Evolutionary conservation across 2,888 invertebrate genomes (phyloP), one percentile per base, ranked within the genome.

Genomic region (Aspidiotus rigidus): DNA sequence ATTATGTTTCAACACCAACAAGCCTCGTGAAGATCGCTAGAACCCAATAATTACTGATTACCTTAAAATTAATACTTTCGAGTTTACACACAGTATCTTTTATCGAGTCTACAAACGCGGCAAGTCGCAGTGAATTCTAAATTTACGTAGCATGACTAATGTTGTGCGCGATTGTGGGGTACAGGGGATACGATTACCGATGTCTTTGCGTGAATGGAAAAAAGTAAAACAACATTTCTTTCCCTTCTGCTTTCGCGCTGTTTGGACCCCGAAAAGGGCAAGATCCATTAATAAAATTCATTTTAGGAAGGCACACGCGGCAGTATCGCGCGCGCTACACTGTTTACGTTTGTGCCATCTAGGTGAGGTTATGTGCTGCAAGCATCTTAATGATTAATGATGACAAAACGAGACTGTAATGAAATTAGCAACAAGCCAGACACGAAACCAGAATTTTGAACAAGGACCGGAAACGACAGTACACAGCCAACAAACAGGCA

Each of bases 401-500:
- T 66, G 66, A 57, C 57, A 66, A 66, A 66, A 66, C 66, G 49
- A 57, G 57, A 66, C 66, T 66, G 56, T 66, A 66, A 66, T 66
- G 66, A 66, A 66, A 66, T 66, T 66, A 66, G 57, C 66, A 66
- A 66, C 66, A 57, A 66, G 66, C 66, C 66, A 66, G 57, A 66
- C 66, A 66, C 66, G 66, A 66, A 66, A 66, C 66, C 57, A 66
- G 66, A 66, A 42, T 57, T n/a, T 57, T 42, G 57, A 66, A 66
- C 66, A 42, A 66, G 66, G 57, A 66, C 66, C 66, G 66, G 66
- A 66, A 66, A 66, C 57, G 39, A 10, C 53, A 57, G 66, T 66
- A 66, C 49, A 49, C 49, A 49, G 28, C 56, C 66, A 66, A 66
- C 66, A 66, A 66, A 66, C 66, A 57, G 66, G 66, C 66, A 66